Conservation (phyloP, 2,888 invertebrate genomes). For the Arctia plantaginis region DNA sequence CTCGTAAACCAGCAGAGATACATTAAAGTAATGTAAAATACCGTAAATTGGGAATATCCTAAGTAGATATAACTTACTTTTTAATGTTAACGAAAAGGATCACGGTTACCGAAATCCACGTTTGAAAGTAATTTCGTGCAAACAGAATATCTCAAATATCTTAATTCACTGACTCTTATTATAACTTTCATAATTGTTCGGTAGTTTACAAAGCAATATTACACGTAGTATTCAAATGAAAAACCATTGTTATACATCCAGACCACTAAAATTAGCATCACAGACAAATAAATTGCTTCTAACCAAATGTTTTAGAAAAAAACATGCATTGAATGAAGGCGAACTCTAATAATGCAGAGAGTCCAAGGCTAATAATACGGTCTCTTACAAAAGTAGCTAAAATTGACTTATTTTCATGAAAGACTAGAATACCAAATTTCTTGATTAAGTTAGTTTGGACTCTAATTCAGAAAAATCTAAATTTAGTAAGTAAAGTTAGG, state of each 20-base stretch:
- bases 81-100: too few species aligned
- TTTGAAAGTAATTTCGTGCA: too few species aligned
- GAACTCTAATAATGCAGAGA: not conserved
- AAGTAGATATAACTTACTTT: too few species aligned
- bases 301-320: not conserved
- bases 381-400: not conserved
- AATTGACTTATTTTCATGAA: not conserved
- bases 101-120: too few species aligned
- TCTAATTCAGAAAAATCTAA: not conserved
- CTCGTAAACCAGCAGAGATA: too few species aligned
- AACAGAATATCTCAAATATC: not conserved
- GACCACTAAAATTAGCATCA: not conserved
- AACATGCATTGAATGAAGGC: not conserved
- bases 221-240: not conserved
- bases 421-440: not conserved
- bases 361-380: not conserved
- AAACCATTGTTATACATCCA: not conserved
- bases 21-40: too few species aligned
- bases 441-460: not conserved
- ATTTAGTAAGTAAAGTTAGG: not conserved
- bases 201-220: not conserved
- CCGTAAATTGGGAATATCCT: too few species aligned
- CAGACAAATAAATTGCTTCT: not conserved
- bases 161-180: not conserved
- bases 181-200: not conserved